phyloP scores from a whole-genome alignment of 1,140 invertebrate genomes.

The Thaumetopoea pityocampa region DNA sequence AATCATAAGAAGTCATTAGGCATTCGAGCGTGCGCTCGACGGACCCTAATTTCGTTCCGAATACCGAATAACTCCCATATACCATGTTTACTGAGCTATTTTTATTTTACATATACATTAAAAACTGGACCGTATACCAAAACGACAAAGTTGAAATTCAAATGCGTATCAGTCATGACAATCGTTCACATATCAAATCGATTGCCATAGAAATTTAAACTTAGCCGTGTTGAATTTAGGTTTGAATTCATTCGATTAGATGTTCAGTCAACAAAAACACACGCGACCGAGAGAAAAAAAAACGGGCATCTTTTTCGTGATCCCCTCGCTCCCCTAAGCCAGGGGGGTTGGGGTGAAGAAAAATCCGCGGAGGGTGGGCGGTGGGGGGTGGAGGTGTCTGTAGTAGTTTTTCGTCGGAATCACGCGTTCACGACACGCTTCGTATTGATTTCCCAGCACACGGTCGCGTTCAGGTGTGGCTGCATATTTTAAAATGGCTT shows the following conservation, averaged over 20 bases:
- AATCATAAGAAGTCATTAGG: constrained; percentile 48
- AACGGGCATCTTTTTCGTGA: constrained; percentile 39
- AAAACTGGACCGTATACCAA: constrained; percentile 7
- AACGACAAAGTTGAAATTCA: constrained; percentile 6
- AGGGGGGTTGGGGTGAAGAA: constrained; percentile 38
- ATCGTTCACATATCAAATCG: constrained; percentile 31
- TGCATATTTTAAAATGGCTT: constrained; percentile 16
- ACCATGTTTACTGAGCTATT: constrained; percentile 37
- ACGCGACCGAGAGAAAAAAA: constrained; percentile 35
- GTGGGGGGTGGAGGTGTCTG: constrained; percentile 16
- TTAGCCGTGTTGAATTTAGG: background rate
- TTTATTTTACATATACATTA: constrained; percentile 12
- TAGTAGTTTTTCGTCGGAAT: constrained; percentile 46
- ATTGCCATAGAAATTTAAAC: background rate
- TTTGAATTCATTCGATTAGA: background rate
- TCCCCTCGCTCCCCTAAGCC: constrained; percentile 31
- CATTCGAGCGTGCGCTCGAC: constrained; percentile 28
- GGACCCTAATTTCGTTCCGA: constrained; percentile 37
- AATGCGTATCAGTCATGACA: constrained; percentile 16
- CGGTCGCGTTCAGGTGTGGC: constrained; percentile 29
- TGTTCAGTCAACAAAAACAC: constrained; percentile 39
- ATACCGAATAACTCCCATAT: constrained; percentile 36
- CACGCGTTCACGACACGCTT: constrained; percentile 36
- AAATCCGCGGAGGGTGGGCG: constrained; percentile 41
- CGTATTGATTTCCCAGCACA: constrained; percentile 46